These are phyloP conservation scores for Nerophis ophidion DNA, from an alignment of 2,113 vertebrate species.

Conservation along the genomic window DNA sequence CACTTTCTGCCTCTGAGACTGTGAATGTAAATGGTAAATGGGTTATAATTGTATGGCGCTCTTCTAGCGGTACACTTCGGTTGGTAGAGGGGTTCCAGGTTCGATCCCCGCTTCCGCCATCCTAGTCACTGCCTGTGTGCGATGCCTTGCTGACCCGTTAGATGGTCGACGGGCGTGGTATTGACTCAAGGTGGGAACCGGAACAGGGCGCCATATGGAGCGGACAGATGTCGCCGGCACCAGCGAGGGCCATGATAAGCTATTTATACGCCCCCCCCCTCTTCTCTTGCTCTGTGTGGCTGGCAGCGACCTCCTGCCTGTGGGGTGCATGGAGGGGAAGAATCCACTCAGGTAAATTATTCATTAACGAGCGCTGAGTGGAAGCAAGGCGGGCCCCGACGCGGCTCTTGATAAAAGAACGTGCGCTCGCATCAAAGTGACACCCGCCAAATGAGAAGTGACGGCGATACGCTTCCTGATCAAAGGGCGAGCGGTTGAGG, in stretches of 20 bases:
- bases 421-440: background rate
- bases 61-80: no score
- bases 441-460: background rate
- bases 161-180: no score
- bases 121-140: no score
- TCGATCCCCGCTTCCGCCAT: no score
- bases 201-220: background rate
- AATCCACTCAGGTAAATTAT: background rate
- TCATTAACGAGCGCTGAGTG: conserved; percentile 2
- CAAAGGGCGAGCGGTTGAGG: no score
- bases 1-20: no score
- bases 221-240: background rate
- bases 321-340: background rate
- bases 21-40: no score
- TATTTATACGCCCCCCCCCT: background rate
- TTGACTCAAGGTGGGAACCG: background rate
- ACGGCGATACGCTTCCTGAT: no score
- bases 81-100: no score
- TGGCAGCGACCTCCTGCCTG: background rate
- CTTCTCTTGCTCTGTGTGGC: background rate
- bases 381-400: background rate
- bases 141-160: no score
- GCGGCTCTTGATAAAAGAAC: background rate
- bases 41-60: no score
- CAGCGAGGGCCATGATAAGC: background rate